Conservation (phyloP, 2,797 vertebrate genomes). For the Eleutherodactylus coqui region DNA sequence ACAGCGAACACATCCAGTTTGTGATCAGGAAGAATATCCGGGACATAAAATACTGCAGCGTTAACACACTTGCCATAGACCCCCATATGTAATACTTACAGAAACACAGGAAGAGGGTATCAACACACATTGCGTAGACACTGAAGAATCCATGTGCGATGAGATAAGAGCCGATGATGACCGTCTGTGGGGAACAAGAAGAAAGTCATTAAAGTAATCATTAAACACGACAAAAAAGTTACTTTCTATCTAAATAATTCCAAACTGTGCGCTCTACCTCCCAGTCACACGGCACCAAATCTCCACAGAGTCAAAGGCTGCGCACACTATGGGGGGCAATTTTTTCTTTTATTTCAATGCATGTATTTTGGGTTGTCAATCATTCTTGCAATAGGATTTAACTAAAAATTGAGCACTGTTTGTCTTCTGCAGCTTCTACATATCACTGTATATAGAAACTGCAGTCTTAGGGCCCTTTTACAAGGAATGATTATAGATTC, state of each 20-base stretch:
- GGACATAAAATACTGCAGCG: too few species aligned
- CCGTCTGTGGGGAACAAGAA: constrained; percentile 79
- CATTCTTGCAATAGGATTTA: too few species aligned
- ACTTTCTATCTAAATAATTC: neutral
- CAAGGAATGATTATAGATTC: too few species aligned
- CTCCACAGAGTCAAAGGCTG: neutral
- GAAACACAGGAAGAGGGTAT: constrained; percentile 97
- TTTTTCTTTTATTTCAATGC: too few species aligned
- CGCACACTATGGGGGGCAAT: too few species aligned
- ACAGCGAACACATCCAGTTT: neutral
- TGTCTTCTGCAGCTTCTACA: too few species aligned
- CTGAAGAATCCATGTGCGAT: constrained; percentile 96
- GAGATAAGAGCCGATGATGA: constrained; percentile 91
- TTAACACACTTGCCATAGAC: neutral
- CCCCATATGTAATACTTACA: constrained; percentile 83
- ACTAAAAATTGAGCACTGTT: too few species aligned
- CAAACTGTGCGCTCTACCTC: neutral
- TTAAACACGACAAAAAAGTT: neutral
- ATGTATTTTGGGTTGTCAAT: too few species aligned
- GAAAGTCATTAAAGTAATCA: neutral
- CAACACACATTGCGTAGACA: constrained; percentile 96
- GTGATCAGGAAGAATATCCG: neutral
- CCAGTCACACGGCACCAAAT: neutral
- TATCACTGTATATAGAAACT: too few species aligned
- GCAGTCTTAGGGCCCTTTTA: too few species aligned